A percentile compares a stretch with the other conserved stretches of the same genome.
phyloP scores from a whole-genome alignment of 2,113 vertebrate species.

The Micromys minutus region DNA sequence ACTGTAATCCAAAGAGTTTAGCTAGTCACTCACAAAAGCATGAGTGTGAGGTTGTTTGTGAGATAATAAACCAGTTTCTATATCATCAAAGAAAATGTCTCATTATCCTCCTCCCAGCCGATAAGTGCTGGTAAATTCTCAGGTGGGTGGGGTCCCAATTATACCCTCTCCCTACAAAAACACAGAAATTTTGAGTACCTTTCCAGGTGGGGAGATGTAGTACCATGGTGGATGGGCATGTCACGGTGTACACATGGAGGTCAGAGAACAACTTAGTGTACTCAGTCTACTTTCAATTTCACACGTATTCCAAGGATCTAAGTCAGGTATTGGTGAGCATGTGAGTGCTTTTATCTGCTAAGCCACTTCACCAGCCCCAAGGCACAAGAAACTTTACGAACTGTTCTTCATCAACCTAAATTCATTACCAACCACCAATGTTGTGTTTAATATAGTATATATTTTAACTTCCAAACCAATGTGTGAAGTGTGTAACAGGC shows the following conservation, averaged over 20 bases:
- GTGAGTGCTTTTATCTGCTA: background rate
- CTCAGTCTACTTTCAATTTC: background rate
- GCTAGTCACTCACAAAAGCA: background rate
- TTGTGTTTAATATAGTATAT: background rate
- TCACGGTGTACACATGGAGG: background rate
- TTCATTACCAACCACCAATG: constrained; percentile 10
- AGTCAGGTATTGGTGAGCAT: background rate
- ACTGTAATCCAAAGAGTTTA: background rate
- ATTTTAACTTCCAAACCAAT: background rate
- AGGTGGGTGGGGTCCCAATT: background rate
- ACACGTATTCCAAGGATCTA: background rate
- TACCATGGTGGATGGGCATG: background rate
- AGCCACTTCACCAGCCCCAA: background rate
- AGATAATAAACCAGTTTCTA: background rate
- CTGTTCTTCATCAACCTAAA: background rate
- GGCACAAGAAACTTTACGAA: background rate
- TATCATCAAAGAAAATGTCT: background rate
- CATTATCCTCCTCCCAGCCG: background rate
- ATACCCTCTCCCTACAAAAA: background rate
- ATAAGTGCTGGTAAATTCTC: background rate
- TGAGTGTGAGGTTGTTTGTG: background rate
- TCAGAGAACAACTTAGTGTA: background rate
- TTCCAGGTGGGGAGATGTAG: background rate
- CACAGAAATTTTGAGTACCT: too few relatives aligned
- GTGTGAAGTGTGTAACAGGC: background rate